Conservation (phyloP, 1,140 invertebrate species). For the Gryllus bimaculatus region DNA sequence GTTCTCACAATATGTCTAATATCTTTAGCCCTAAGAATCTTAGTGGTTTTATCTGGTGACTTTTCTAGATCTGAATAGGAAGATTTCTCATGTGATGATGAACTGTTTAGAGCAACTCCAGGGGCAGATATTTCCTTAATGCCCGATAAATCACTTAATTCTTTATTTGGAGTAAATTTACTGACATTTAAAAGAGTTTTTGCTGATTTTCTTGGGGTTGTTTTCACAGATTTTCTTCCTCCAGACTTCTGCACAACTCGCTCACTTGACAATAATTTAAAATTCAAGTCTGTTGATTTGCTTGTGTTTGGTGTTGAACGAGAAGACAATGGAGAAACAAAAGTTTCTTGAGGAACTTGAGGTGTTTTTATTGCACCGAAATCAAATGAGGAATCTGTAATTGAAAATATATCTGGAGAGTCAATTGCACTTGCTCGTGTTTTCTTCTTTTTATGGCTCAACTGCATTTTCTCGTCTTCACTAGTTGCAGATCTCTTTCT, state of each 20-base stretch:
- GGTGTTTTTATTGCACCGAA: conserved; percentile 9
- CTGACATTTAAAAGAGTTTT: not conserved
- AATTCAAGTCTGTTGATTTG: not conserved
- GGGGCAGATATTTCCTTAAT: too few relatives aligned
- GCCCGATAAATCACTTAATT: too few relatives aligned
- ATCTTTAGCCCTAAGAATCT: too few relatives aligned
- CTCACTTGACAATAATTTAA: not conserved
- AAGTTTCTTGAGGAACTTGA: conserved; percentile 7
- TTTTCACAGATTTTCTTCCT: not conserved
- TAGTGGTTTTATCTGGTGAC: too few relatives aligned
- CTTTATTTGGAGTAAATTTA: not conserved
- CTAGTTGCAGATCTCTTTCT: not conserved
- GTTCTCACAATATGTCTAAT: too few relatives aligned
- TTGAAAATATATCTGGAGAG: not conserved
- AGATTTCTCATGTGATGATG: too few relatives aligned
- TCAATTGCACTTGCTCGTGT: too few relatives aligned
- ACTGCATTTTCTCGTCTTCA: too few relatives aligned
- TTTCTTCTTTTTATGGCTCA: too few relatives aligned
- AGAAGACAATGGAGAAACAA: conserved; percentile 17
- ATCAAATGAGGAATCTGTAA: conserved; percentile 7
- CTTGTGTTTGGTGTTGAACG: not conserved
- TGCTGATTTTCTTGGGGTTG: not conserved
- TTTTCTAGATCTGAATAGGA: too few relatives aligned
- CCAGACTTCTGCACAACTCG: not conserved
- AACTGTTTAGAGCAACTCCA: too few relatives aligned